Conservation (phyloP, 2,888 invertebrate species). For the Eristalis arbustorum region DNA sequence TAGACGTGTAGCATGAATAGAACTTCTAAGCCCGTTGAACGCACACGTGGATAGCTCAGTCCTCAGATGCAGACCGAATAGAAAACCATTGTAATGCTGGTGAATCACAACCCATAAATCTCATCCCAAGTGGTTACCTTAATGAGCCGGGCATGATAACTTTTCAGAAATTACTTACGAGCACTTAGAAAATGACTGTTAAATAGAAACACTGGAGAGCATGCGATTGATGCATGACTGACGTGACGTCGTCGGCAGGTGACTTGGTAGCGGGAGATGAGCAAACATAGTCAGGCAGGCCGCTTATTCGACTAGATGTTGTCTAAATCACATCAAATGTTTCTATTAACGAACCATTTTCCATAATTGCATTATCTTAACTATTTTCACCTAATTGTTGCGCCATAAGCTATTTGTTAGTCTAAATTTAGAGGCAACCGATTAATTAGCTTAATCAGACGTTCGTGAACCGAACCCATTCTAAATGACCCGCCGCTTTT, state of each 20-base stretch:
- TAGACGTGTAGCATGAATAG: background rate
- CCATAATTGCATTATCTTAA: background rate
- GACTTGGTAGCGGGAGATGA: background rate
- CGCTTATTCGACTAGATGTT: no score
- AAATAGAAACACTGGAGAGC: background rate
- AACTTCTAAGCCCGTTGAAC: background rate
- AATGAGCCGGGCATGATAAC: background rate
- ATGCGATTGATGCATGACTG: background rate
- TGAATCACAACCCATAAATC: background rate
- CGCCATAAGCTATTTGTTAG: background rate
- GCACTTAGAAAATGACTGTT: background rate
- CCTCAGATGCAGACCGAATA: background rate
- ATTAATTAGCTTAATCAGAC: background rate
- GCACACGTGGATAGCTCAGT: no score
- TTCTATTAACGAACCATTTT: background rate
- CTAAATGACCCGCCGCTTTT: background rate
- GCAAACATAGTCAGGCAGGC: no score
- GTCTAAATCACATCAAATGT: background rate
- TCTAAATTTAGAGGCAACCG: background rate
- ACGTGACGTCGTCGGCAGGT: background rate
- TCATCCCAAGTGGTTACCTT: background rate
- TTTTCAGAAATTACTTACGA: background rate
- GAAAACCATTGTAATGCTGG: background rate
- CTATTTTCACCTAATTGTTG: background rate
- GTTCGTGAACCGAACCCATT: background rate